Conservation (phyloP, 1,140 invertebrate genomes). For the Drosophila pseudoobscura region DNA sequence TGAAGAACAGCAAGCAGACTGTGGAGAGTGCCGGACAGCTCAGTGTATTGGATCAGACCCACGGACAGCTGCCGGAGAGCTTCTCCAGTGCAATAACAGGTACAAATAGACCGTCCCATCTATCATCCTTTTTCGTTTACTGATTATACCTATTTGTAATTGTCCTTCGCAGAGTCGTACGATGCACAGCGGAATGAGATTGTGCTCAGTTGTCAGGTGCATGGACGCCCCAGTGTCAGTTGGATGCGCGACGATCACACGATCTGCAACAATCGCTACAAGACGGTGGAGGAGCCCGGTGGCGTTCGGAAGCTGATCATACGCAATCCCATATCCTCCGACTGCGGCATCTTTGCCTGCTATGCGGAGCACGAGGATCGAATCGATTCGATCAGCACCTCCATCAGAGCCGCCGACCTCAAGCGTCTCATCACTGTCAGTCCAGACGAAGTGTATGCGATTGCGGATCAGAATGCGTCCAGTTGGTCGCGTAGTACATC, state of each 20-base stretch:
- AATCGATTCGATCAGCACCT: conserved; percentile 73
- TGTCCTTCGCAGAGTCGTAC: conserved; percentile 78
- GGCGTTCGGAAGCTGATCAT: conserved; percentile 87
- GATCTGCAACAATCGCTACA: conserved; percentile 85
- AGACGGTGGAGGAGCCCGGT: conserved; percentile 85
- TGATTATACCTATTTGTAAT: background rate
- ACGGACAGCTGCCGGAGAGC: conserved; percentile 56
- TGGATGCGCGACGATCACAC: conserved; percentile 87
- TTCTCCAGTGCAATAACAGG: conserved; percentile 46
- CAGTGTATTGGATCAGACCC: conserved; percentile 84
- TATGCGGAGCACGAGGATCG: conserved; percentile 84
- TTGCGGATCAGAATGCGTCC: conserved; percentile 4
- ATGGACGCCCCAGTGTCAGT: conserved; percentile 86
- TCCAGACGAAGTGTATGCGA: conserved; percentile 13
- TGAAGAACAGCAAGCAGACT: conserved; percentile 86
- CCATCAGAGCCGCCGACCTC: conserved; percentile 62
- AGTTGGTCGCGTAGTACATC: conserved; percentile 17
- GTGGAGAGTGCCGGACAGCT: conserved; percentile 86
- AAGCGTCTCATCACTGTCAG: conserved; percentile 63
- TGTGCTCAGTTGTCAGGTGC: conserved; percentile 87
- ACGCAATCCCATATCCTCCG: conserved; percentile 85
- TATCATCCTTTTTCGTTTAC: rapidly evolving
- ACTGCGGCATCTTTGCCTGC: conserved; percentile 87
- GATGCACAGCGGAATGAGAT: conserved; percentile 85
- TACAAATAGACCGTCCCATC: background rate